Conservation (phyloP, 2,113 vertebrate genomes). For the Eulacestoma nigropectus region DNA sequence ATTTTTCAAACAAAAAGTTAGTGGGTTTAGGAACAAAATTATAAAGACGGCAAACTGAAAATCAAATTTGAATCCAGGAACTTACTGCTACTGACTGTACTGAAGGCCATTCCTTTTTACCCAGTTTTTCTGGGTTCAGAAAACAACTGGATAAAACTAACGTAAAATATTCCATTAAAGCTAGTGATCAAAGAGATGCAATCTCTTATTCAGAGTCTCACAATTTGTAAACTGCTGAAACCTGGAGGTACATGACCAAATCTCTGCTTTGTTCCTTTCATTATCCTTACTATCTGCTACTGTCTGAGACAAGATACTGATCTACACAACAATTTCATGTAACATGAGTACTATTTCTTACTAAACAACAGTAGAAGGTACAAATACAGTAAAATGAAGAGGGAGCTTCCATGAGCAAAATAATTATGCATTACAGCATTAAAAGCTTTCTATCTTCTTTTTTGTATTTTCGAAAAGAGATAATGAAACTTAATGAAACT, state of each 20-base stretch:
- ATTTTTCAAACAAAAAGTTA: not conserved
- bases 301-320: not conserved
- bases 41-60: not conserved
- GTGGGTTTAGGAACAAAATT: not conserved
- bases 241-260: not conserved
- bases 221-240: not conserved
- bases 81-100: not conserved
- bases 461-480: not conserved
- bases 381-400: not conserved
- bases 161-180: not conserved
- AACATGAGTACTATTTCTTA: not conserved
- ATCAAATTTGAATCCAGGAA: not conserved
- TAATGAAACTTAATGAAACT: not conserved
- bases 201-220: not conserved
- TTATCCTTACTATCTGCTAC: not conserved
- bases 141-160: not conserved
- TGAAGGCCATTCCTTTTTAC: not conserved
- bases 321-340: not conserved
- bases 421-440: not conserved
- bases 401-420: not conserved
- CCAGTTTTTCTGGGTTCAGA: not conserved
- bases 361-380: not conserved
- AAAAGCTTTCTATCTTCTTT: not conserved
- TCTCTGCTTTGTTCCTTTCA: not conserved
- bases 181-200: not conserved